Evolutionary conservation across 2,797 vertebrate species (phyloP).

Genomic region (Sebastes paucispinis): DNA sequence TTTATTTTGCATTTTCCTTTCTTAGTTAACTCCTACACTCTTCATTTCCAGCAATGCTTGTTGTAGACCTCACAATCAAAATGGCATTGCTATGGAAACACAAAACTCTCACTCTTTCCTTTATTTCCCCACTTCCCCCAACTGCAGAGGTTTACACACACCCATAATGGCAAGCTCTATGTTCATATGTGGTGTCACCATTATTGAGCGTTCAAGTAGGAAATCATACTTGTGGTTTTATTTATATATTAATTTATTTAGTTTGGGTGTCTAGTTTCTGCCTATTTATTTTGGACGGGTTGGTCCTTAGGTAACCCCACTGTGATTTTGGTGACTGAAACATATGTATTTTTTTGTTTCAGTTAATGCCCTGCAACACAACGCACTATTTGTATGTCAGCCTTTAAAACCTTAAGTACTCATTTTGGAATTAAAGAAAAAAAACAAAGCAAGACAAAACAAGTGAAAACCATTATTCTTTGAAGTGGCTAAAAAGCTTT

Average conservation of each 20-base stretch:
- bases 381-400: slow-evolving; percentile 4
- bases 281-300: neutral
- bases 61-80: neutral
- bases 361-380: slow-evolving; percentile 4
- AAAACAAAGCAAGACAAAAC: neutral
- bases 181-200: neutral
- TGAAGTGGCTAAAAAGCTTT: slow-evolving; percentile 21
- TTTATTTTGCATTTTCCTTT: neutral
- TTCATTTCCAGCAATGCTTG: neutral
- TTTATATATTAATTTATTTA: neutral
- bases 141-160: neutral
- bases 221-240: neutral
- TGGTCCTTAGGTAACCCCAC: neutral
- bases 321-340: neutral
- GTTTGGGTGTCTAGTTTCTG: neutral
- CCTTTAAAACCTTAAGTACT: slow-evolving; percentile 25
- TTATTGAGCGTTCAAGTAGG: neutral
- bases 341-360: neutral
- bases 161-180: neutral
- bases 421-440: slow-evolving; percentile 8
- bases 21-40: neutral
- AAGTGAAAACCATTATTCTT: slow-evolving; percentile 34
- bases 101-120: neutral
- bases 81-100: slow-evolving; percentile 28
- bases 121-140: neutral